Percentiles rank a stretch among this genome's conserved stretches.
These are phyloP conservation scores for Philaethria dido DNA, from an alignment of 2,888 invertebrate species.

Conservation along the genomic window DNA sequence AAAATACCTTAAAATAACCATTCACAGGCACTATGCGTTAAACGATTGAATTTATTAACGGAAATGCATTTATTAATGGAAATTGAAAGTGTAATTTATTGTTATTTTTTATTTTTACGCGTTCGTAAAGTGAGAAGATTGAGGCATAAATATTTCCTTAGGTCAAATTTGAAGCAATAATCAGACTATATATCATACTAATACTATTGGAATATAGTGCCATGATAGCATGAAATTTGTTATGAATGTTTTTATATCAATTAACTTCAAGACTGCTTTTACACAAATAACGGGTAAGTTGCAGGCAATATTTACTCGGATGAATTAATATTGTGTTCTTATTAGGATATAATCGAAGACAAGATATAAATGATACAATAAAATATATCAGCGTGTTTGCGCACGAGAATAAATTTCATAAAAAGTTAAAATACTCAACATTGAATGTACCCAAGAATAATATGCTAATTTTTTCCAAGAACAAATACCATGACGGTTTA, in stretches of 20 bases:
- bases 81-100: too few species aligned
- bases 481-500: constrained; percentile 20
- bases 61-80: too few species aligned
- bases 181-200: too few species aligned
- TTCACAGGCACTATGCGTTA: too few species aligned
- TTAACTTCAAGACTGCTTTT: not conserved
- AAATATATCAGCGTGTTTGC: not conserved
- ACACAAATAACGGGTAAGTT: not conserved
- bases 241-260: not conserved
- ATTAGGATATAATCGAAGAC: constrained; percentile 4
- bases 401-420: constrained; percentile 3
- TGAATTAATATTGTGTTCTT: not conserved
- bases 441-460: not conserved
- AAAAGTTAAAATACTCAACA: constrained; percentile 2
- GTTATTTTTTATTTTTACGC: too few species aligned
- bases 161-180: too few species aligned
- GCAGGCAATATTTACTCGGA: not conserved
- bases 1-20: too few species aligned
- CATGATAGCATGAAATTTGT: not conserved
- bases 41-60: too few species aligned
- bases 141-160: too few species aligned
- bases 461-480: constrained; percentile 13
- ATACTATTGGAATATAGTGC: too few species aligned
- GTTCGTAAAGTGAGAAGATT: too few species aligned
- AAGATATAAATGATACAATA: constrained; percentile 1